Conservation (phyloP, 1,140 invertebrate genomes). For the Drosophila kanapiae region DNA sequence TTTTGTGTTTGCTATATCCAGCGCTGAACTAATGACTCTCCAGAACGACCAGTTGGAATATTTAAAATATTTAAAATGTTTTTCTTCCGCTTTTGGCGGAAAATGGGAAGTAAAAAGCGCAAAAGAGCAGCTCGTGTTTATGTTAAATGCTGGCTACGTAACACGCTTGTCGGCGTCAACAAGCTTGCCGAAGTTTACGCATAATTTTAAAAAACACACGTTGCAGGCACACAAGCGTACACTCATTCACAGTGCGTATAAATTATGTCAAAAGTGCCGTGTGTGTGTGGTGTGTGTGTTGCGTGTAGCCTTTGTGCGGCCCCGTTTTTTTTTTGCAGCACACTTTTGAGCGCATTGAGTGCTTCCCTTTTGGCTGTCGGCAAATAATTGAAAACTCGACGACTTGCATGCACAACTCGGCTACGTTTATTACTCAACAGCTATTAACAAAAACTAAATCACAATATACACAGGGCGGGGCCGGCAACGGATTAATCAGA, state of each 20-base stretch:
- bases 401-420: conserved; percentile 45
- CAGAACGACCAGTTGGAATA: conserved; percentile 22
- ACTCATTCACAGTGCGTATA: conserved; percentile 41
- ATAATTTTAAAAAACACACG: conserved; percentile 65
- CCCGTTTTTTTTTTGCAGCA: conserved; percentile 41
- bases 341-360: conserved; percentile 47
- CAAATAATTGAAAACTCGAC: conserved; percentile 48
- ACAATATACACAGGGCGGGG: conserved; percentile 17
- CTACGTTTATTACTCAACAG: conserved; percentile 49
- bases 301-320: conserved; percentile 26
- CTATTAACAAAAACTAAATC: conserved; percentile 31
- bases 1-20: conserved; percentile 18
- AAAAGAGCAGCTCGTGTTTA: conserved; percentile 38
- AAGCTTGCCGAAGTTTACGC: conserved; percentile 62
- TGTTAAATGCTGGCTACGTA: conserved; percentile 53
- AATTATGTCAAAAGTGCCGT: conserved; percentile 49
- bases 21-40: conserved; percentile 43
- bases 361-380: conserved; percentile 44
- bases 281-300: conserved; percentile 2
- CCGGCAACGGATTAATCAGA: conserved; percentile 17
- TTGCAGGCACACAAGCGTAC: conserved; percentile 45
- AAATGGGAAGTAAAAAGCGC: conserved; percentile 50
- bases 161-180: conserved; percentile 63
- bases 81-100: conserved; percentile 34
- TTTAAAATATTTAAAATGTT: conserved; percentile 37